These are phyloP conservation scores for Pogona vitticeps DNA, from an alignment of 2,113 vertebrate species.

Conservation along the genomic window DNA sequence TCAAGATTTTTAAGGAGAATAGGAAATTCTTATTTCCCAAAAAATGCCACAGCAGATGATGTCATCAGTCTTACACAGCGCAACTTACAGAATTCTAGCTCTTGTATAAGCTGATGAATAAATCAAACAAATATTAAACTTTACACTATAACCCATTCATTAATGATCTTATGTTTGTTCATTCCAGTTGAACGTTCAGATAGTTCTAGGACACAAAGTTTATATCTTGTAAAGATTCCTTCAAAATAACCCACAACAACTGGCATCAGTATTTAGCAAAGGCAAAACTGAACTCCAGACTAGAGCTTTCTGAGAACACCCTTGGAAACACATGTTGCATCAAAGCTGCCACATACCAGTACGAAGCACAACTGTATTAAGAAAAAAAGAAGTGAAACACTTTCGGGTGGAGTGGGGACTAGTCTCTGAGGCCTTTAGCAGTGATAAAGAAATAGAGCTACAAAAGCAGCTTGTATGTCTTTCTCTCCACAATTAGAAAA, in stretches of 20 bases:
- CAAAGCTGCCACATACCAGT: neutral
- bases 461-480: neutral
- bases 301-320: slow-evolving; percentile 6
- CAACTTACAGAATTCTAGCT: no score
- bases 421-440: neutral
- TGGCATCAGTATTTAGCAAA: neutral
- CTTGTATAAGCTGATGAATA: no score
- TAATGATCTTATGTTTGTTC: no score
- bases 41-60: no score
- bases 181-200: no score
- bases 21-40: no score
- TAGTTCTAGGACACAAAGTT: no score
- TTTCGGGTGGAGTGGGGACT: neutral
- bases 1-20: no score
- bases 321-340: neutral
- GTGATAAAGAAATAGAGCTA: neutral
- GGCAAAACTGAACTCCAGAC: neutral
- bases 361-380: neutral
- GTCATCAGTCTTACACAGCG: no score
- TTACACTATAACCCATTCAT: no score
- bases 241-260: neutral
- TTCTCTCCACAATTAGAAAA: neutral
- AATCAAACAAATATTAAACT: no score
- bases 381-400: neutral
- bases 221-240: no score